Conservation (phyloP, 2,113 vertebrate species). For the Lonchura striata region DNA sequence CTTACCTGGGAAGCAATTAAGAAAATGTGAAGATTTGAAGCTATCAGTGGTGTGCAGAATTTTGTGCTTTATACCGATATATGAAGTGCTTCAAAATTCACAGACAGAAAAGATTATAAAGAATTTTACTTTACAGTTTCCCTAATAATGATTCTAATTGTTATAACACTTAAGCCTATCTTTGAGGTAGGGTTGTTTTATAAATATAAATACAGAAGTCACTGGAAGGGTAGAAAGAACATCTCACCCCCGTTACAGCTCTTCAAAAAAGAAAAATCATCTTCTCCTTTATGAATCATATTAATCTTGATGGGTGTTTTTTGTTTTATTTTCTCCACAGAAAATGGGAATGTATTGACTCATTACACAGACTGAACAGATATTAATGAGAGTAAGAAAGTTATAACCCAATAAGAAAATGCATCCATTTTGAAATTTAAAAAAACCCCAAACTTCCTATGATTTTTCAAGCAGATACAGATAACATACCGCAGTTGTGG, state of each 20-base stretch:
- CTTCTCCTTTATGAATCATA: background rate
- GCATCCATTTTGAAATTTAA: background rate
- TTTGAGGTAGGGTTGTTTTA: background rate
- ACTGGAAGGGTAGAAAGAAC: background rate
- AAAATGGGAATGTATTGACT: slow-evolving; percentile 43
- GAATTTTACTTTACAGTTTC: background rate
- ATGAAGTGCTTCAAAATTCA: background rate
- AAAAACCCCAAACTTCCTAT: background rate
- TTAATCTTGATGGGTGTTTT: background rate
- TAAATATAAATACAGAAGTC: background rate
- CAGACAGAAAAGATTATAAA: background rate
- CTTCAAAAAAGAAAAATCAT: background rate
- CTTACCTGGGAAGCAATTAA: slow-evolving; percentile 71
- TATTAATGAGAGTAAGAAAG: background rate
- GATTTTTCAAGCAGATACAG: background rate
- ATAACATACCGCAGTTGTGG: background rate
- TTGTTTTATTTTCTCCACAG: background rate
- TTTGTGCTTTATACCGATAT: background rate
- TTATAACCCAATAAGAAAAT: background rate
- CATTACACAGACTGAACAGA: slow-evolving; percentile 24
- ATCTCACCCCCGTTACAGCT: background rate
- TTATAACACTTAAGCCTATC: background rate
- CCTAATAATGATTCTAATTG: background rate
- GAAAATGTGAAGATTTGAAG: slow-evolving; percentile 48
- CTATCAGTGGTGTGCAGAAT: slow-evolving; percentile 14